Evolutionary conservation across 2,888 invertebrate species (phyloP), one percentile per base, ranked within the genome.

Genomic region (Pterobdella sp.): DNA sequence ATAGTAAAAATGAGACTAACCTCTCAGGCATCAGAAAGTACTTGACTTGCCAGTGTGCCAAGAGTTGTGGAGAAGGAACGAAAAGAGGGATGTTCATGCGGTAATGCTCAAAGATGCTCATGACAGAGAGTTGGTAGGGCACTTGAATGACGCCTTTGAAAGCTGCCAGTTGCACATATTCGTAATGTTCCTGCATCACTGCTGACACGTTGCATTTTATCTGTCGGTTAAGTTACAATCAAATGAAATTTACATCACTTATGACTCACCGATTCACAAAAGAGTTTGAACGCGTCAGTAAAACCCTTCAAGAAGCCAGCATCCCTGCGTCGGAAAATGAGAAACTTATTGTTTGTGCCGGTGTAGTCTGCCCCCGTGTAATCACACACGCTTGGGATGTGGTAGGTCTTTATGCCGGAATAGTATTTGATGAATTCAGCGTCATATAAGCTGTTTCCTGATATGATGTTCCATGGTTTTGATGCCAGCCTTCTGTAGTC

Each of bases 51-150:
- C 76, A 76, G 1, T 26, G 29, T 32, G 75, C 72, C 26, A 76
- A 74, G 31, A 76, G 72, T 1, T 72, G 65, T 14, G 67, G 56
- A 22, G 74, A 74, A 36, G 76, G 76, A 42, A 73, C 73, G 70
- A 76, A 76, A 52, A 76, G 49, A 26, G 76, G 76, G 26, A 76
- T 76, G 68, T 75, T 75, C 75, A 75, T 75, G 35, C 76, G 75
- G 66, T 76, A 76, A 52, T 75, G 76, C 49, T 76, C 76, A 35
- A 75, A 75, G 32, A 76, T 69, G 52, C 73, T 73, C 74, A 76
- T 75, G 31, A 73, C 75, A 1, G 76, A 75, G 7, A 75, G 68
- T 63, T 75, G 75, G 37, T 75, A 72, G 2, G 75, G 75, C 1
- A 75, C 71, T 67, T 75, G 70, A 3, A 75, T 52, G 31, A 75